Evolutionary conservation across 1,140 invertebrate genomes (phyloP).

Genomic region (Zaprionus taronus): DNA sequence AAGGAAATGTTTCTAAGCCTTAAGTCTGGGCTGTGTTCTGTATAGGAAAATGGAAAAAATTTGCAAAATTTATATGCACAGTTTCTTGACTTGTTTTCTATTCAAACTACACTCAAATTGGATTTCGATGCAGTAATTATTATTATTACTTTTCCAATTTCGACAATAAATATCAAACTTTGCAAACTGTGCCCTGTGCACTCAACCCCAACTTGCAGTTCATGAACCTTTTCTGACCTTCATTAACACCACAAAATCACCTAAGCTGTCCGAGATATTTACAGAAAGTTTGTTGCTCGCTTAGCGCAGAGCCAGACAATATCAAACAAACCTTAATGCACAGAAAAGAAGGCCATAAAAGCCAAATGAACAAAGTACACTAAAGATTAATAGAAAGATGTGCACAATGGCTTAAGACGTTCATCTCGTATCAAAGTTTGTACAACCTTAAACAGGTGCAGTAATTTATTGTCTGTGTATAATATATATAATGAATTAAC

Average conservation of each 20-base stretch:
- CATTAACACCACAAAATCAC: constrained; percentile 5
- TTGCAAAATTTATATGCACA: not conserved
- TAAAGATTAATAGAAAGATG: constrained; percentile 1
- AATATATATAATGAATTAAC: not conserved
- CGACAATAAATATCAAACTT: not conserved
- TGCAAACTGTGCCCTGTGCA: not conserved
- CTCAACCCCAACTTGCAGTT: not conserved
- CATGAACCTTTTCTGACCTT: not conserved
- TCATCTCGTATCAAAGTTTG: not conserved
- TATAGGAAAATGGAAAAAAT: too few species aligned
- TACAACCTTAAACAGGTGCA: not conserved
- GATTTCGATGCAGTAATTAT: not conserved
- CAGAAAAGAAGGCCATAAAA: not conserved
- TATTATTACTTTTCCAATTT: not conserved
- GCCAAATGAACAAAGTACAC: constrained; percentile 1
- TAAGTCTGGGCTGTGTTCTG: too few species aligned
- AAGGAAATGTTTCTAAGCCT: not conserved
- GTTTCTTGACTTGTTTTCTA: too few species aligned
- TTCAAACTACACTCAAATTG: not conserved
- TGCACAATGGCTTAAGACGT: not conserved
- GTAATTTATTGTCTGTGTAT: not conserved
- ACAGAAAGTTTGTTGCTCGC: constrained; percentile 3
- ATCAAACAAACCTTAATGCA: constrained; percentile 1
- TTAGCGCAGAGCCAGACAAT: not conserved
- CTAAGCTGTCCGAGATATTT: not conserved